Conservation (phyloP, 2,113 vertebrate genomes). For the Ibidorhyncha struthersii region DNA sequence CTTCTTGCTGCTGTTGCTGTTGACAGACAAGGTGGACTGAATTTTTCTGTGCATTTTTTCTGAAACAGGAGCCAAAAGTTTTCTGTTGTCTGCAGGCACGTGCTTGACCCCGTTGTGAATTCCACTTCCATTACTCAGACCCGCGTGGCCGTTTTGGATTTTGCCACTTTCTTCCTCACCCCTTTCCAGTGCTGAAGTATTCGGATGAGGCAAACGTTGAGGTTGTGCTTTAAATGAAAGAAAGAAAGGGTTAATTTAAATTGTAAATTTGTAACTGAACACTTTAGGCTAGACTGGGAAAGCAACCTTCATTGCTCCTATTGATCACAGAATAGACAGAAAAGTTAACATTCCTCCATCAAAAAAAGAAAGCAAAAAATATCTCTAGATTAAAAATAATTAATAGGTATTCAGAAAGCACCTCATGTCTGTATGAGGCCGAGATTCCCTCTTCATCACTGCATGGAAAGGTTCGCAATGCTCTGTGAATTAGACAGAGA, state of each 20-base stretch:
- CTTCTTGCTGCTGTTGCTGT: conserved; percentile 87
- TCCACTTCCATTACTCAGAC: conserved; percentile 80
- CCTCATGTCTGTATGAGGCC: background rate
- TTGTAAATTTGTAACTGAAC: background rate
- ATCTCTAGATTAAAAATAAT: background rate
- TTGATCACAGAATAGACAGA: background rate
- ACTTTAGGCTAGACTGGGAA: background rate
- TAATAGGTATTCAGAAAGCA: background rate
- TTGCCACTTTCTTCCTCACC: conserved; percentile 77
- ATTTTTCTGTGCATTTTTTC: conserved; percentile 93
- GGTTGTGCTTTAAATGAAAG: conserved; percentile 83
- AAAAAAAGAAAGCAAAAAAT: background rate
- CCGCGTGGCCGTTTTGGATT: conserved; percentile 75
- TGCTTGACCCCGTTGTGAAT: conserved; percentile 75
- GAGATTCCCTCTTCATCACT: background rate
- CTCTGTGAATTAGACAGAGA: background rate
- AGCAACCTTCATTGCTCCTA: background rate
- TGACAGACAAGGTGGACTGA: conserved; percentile 93
- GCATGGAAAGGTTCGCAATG: background rate
- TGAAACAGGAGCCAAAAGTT: conserved; percentile 84
- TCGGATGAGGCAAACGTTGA: conserved; percentile 81
- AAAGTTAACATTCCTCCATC: background rate
- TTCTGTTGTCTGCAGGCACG: conserved; percentile 73
- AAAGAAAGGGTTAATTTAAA: conserved; percentile 4
- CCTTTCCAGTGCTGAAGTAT: conserved; percentile 71